These are phyloP conservation scores for Drosophila melanosoma DNA, from an alignment of 2,888 invertebrate genomes.

Conservation along the genomic window DNA sequence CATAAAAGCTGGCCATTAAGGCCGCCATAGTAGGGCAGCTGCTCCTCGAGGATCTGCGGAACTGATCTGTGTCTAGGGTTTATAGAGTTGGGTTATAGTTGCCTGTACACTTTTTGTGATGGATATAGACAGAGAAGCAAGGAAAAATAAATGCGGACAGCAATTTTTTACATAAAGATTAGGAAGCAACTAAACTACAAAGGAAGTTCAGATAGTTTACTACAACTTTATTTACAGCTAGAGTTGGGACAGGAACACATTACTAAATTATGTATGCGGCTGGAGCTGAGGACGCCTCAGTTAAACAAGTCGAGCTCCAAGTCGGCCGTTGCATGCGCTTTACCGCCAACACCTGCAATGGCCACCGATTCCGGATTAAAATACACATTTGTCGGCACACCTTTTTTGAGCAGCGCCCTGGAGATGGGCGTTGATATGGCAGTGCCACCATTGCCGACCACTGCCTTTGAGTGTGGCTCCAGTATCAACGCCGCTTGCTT, in stretches of 20 bases:
- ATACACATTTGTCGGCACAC: constrained; percentile 87
- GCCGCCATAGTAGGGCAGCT: constrained; percentile 89
- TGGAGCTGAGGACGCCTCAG: constrained; percentile 30
- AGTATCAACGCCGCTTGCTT: constrained; percentile 86
- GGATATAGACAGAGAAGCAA: constrained; percentile 39
- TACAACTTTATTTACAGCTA: constrained; percentile 62
- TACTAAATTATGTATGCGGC: constrained; percentile 38
- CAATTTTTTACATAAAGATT: constrained; percentile 39
- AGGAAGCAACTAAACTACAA: constrained; percentile 28
- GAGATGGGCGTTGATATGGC: constrained; percentile 90
- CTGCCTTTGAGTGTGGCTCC: constrained; percentile 89
- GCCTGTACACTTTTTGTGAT: constrained; percentile 52
- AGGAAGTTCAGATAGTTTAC: constrained; percentile 31
- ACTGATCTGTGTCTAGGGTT: constrained; percentile 56
- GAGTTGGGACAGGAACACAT: constrained; percentile 57
- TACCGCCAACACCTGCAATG: constrained; percentile 90
- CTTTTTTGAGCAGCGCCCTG: constrained; percentile 87
- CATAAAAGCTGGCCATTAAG: constrained; percentile 88
- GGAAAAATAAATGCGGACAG: constrained; percentile 17
- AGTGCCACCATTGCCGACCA: constrained; percentile 88
- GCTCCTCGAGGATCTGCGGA: constrained; percentile 69
- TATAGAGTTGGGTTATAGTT: constrained; percentile 57
- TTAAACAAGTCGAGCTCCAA: constrained; percentile 86
- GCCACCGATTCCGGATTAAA: constrained; percentile 90
- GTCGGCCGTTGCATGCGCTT: constrained; percentile 91